Evolutionary conservation across 2,888 invertebrate species (phyloP).

Genomic region (Agrotis segetum): DNA sequence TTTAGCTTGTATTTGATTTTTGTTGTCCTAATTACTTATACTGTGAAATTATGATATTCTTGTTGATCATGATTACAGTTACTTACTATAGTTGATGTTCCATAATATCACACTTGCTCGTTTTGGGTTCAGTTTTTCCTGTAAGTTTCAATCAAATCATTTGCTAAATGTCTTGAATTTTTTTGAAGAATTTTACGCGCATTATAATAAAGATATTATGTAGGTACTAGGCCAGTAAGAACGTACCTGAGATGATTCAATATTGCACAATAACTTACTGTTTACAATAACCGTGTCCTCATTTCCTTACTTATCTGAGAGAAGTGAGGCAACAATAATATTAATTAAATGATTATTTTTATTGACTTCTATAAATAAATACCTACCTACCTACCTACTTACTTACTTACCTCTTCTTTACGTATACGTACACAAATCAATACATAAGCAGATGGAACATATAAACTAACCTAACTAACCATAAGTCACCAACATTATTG

Average conservation of each 20-base stretch:
- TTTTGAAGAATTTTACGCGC: neutral
- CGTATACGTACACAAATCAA: too few species aligned
- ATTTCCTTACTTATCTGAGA: neutral
- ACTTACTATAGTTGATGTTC: too few species aligned
- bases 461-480: too few species aligned
- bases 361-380: neutral
- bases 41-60: neutral
- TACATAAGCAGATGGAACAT: too few species aligned
- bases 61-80: neutral
- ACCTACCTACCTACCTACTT: too few species aligned
- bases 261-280: neutral
- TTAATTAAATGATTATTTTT: too few species aligned
- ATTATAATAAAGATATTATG: neutral
- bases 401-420: too few species aligned
- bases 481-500: too few species aligned
- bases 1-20: neutral
- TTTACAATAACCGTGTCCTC: conserved; percentile 4
- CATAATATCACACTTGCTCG: too few species aligned
- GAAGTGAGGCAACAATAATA: neutral
- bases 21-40: conserved; percentile 27
- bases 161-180: neutral
- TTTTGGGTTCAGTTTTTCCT: neutral
- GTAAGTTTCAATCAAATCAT: neutral
- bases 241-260: neutral
- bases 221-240: neutral